Evolutionary conservation across 2,797 vertebrate species (phyloP).

Genomic region (Notoglanidium macrostoma): DNA sequence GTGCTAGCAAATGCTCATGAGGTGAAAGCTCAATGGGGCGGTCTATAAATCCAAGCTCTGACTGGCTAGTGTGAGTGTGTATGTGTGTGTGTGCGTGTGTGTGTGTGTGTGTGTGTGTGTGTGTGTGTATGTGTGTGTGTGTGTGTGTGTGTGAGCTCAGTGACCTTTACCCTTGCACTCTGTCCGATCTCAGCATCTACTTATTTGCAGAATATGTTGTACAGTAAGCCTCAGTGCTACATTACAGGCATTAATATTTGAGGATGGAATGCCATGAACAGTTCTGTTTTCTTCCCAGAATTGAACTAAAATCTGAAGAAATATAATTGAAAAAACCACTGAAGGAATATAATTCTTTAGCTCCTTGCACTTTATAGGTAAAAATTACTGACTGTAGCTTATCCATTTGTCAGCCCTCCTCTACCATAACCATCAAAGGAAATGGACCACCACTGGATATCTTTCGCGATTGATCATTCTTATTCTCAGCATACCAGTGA

Average conservation of each 20-base stretch:
- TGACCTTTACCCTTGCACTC: neutral
- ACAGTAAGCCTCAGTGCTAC: neutral
- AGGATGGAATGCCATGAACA: neutral
- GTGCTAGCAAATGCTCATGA: constrained; percentile 67
- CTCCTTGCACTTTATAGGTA: neutral
- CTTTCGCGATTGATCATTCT: neutral
- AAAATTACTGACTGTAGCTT: neutral
- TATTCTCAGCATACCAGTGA: neutral
- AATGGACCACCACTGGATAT: neutral
- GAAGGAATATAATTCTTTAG: neutral
- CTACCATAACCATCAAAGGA: neutral
- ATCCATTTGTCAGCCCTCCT: neutral
- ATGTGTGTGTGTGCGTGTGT: constrained; percentile 37
- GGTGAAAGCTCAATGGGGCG: constrained; percentile 68
- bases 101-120: constrained; percentile 32
- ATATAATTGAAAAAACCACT: no score
- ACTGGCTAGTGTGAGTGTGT: constrained; percentile 59
- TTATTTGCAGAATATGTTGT: neutral
- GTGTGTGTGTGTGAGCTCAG: constrained; percentile 15
- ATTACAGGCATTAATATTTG: neutral
- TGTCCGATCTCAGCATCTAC: neutral
- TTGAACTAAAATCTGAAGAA: neutral
- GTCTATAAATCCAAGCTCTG: constrained; percentile 66
- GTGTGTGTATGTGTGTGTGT: constrained; percentile 27
- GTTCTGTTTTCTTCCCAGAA: neutral